These are phyloP conservation scores for Mamestra configurata DNA, from an alignment of 1,140 invertebrate species.

Conservation along the genomic window DNA sequence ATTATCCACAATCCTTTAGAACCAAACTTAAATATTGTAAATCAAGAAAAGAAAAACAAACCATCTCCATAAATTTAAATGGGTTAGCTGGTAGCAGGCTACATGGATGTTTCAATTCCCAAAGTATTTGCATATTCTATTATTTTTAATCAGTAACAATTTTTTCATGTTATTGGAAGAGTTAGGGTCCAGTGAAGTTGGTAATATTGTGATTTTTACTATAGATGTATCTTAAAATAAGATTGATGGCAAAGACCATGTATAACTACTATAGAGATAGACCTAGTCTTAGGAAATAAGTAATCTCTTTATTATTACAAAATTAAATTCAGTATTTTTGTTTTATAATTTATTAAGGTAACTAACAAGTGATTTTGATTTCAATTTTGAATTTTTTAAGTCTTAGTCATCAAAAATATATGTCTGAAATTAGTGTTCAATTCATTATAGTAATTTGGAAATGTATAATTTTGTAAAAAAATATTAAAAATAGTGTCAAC, in stretches of 20 bases:
- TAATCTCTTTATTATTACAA: conserved; percentile 18
- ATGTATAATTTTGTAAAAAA: conserved; percentile 5
- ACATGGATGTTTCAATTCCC: background rate
- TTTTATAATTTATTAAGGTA: conserved; percentile 11
- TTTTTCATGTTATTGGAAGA: background rate
- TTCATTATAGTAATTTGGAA: conserved; percentile 21
- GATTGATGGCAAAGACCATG: background rate
- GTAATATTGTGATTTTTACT: conserved; percentile 13
- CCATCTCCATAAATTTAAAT: no score
- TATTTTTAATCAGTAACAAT: background rate
- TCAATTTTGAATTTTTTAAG: background rate
- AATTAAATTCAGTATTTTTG: conserved; percentile 25
- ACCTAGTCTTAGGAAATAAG: conserved; percentile 9
- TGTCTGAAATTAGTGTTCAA: background rate
- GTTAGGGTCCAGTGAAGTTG: conserved; percentile 20
- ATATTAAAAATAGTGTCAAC: background rate
- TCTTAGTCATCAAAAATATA: conserved; percentile 7
- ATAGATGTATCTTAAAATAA: background rate
- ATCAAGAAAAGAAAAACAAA: no score
- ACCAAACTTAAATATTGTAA: no score
- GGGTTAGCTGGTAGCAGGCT: background rate
- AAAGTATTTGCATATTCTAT: background rate
- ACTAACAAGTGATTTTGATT: conserved; percentile 1
- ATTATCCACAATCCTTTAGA: no score
- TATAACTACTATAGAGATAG: no score